phyloP scores from a whole-genome alignment of 2,888 invertebrate species.

The Hypselothyrea guttata region DNA sequence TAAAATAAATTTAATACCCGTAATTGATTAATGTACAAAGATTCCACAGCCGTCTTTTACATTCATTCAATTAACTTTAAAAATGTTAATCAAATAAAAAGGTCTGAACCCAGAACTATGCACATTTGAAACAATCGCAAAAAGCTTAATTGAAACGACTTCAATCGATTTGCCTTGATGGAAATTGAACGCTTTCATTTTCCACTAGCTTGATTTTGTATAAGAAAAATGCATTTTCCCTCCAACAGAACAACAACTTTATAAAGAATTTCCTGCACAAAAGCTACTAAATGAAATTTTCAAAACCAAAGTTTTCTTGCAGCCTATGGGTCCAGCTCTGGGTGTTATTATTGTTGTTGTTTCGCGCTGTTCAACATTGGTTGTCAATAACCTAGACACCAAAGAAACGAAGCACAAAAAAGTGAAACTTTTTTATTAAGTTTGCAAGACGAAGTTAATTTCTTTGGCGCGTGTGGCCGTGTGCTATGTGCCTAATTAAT shows the following conservation, averaged over 20 bases:
- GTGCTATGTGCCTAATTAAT: slow-evolving; percentile 58
- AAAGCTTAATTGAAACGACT: slow-evolving; percentile 12
- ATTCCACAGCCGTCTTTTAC: too few species aligned
- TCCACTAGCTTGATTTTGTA: slow-evolving; percentile 22
- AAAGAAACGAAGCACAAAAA: slow-evolving; percentile 18
- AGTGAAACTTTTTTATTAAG: slow-evolving; percentile 70
- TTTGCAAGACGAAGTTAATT: slow-evolving; percentile 65
- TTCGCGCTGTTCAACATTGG: slow-evolving; percentile 6
- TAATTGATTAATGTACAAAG: too few species aligned
- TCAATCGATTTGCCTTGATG: slow-evolving; percentile 14
- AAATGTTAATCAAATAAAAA: background rate
- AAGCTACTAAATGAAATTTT: slow-evolving; percentile 41
- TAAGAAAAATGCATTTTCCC: slow-evolving; percentile 11
- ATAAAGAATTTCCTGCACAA: slow-evolving; percentile 3
- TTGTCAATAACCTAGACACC: slow-evolving; percentile 24
- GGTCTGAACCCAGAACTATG: too few species aligned
- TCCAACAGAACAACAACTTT: too few species aligned
- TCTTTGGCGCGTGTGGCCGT: slow-evolving; percentile 34
- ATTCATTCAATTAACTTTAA: background rate
- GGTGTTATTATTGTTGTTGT: slow-evolving; percentile 6
- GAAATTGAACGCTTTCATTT: slow-evolving; percentile 36
- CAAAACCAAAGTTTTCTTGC: slow-evolving; percentile 32
- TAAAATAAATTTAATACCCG: too few species aligned
- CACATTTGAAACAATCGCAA: too few species aligned
- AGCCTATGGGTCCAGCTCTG: slow-evolving; percentile 16